phyloP scores from a whole-genome alignment of 1,140 invertebrate species.

The Anastatus disparis region DNA sequence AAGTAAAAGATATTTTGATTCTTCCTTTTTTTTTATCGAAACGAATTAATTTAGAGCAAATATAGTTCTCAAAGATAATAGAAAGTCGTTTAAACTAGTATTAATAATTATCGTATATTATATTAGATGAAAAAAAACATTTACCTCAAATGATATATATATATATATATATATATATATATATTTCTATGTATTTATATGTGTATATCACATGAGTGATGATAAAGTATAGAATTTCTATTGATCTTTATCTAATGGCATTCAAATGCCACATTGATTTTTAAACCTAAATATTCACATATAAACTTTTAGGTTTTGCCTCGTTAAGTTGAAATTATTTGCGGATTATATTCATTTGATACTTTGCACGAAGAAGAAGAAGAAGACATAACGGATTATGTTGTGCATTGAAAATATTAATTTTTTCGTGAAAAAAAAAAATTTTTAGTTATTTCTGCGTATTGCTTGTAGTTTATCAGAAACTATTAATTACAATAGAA shows the following conservation, averaged over 20 bases:
- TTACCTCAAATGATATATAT: too few relatives aligned
- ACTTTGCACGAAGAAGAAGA: too few relatives aligned
- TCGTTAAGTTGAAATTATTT: constrained; percentile 21
- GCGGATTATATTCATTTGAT: background rate
- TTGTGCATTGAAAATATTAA: background rate
- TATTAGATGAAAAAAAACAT: background rate
- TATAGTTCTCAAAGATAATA: background rate
- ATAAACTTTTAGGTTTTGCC: constrained; percentile 18
- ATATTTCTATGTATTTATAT: too few relatives aligned
- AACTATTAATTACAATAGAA: background rate
- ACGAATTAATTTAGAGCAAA: background rate
- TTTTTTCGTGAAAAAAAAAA: constrained; percentile 1
- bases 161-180: too few relatives aligned
- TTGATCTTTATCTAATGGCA: constrained; percentile 16
- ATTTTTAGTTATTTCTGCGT: too few relatives aligned
- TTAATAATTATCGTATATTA: constrained; percentile 1
- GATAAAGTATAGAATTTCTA: background rate
- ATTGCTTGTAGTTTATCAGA: background rate
- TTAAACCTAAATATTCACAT: constrained; percentile 12
- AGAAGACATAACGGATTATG: constrained; percentile 3
- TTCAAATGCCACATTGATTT: background rate
- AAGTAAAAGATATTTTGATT: background rate
- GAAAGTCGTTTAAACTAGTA: background rate
- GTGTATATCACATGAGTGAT: too few relatives aligned
- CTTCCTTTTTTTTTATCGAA: too few relatives aligned